Evolutionary conservation across 2,888 invertebrate genomes (phyloP).

Genomic region (Thereva nobilitata): DNA sequence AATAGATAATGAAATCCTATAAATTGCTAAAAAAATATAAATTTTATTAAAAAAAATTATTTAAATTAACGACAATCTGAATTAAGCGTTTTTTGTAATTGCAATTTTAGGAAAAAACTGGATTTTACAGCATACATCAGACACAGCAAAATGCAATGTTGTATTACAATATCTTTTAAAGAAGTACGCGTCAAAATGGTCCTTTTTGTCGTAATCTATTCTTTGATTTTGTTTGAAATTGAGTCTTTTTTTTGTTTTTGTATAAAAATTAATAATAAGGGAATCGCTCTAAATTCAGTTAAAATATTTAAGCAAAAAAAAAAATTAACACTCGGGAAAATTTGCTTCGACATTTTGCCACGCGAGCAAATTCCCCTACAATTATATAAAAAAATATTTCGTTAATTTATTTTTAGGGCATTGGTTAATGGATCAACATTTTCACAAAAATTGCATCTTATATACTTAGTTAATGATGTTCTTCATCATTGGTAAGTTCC

Average conservation of each 20-base stretch:
- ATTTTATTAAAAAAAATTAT: constrained; percentile 30
- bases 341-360: constrained; percentile 21
- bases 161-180: constrained; percentile 87
- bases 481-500: constrained; percentile 91
- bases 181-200: constrained; percentile 66
- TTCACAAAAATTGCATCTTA: constrained; percentile 92
- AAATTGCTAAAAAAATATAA: background rate
- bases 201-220: constrained; percentile 41
- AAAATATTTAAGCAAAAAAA: constrained; percentile 13
- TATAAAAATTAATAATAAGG: constrained; percentile 4
- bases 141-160: constrained; percentile 81
- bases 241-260: constrained; percentile 30
- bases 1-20: background rate
- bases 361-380: constrained; percentile 26
- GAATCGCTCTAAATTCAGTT: constrained; percentile 20
- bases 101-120: constrained; percentile 82
- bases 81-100: constrained; percentile 59
- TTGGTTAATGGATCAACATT: constrained; percentile 73
- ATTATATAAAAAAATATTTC: constrained; percentile 51
- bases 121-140: constrained; percentile 90
- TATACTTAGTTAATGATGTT: constrained; percentile 98
- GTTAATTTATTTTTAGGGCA: constrained; percentile 62
- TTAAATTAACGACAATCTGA: constrained; percentile 44
- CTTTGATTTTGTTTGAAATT: constrained; percentile 42
- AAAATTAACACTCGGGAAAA: constrained; percentile 16